A percentile compares a stretch with the other conserved stretches of the same genome.
Evolutionary conservation across 1,140 invertebrate species (phyloP).

Genomic region (Apis dorsata): DNA sequence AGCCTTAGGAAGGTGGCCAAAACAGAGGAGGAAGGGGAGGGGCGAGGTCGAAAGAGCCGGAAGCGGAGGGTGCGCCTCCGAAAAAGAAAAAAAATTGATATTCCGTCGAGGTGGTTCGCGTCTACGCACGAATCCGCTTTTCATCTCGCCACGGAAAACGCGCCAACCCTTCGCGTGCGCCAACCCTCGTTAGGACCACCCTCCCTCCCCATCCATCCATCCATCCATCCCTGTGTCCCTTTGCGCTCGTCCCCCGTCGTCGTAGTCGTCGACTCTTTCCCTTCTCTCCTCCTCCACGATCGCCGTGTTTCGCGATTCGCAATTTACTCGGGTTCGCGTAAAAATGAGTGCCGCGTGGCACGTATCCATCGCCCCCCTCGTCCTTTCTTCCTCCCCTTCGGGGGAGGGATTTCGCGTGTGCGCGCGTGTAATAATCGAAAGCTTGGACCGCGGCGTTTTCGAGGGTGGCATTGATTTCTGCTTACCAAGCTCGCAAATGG

Average conservation of each 20-base stretch:
- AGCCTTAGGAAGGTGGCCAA: slow-evolving; percentile 28
- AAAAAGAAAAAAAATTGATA: slow-evolving; percentile 53
- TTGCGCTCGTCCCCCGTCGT: neutral
- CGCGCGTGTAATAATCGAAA: slow-evolving; percentile 20
- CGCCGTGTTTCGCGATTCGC: slow-evolving; percentile 50
- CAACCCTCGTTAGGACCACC: slow-evolving; percentile 44
- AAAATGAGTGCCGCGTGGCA: slow-evolving; percentile 31
- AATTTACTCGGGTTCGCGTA: slow-evolving; percentile 51
- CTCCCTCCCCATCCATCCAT: neutral
- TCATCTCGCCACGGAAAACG: slow-evolving; percentile 50
- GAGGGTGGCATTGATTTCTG: slow-evolving; percentile 7
- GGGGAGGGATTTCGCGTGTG: neutral
- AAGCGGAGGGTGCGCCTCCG: slow-evolving; percentile 2
- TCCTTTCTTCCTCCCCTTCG: neutral
- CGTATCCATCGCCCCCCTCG: slow-evolving; percentile 2
- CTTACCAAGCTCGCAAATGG: slow-evolving; percentile 18
- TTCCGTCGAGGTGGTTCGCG: slow-evolving; percentile 50
- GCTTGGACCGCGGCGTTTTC: neutral
- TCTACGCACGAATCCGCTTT: slow-evolving; percentile 55
- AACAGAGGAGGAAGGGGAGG: neutral
- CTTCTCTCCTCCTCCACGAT: neutral
- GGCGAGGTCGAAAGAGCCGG: neutral
- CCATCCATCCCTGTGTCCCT: neutral
- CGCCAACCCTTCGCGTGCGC: slow-evolving; percentile 3
- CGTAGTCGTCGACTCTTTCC: neutral